Evolutionary conservation across 2,888 invertebrate species (phyloP), one percentile per base, ranked within the genome.

Genomic region (Lepidonotus clava): DNA sequence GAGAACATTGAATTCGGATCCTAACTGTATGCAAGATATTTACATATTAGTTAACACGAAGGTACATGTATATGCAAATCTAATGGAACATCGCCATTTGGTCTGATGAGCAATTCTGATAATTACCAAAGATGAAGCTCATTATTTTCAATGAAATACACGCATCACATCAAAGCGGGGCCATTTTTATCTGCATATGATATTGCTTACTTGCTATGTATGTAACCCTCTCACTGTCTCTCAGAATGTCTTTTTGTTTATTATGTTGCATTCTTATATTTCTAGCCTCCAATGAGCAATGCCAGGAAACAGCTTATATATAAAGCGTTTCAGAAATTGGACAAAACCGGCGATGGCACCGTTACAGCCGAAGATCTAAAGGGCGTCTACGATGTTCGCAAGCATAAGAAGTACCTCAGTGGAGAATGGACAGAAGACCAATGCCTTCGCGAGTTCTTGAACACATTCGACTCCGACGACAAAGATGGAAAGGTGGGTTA

Each of bases 381-480:
- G 53, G 86, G 86, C 32, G 85, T 86, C 40, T 90, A 90, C 46
- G 84, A 89, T 56, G 89, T 88, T 21, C 53, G 40, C 14, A 66
- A 89, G 4, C 96, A 98, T 94, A 97, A 98, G 0, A 96, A 97
- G 94, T 97, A 97, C 93, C 96, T 96, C 93, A 97, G 97, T 90
- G 98, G 98, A 0, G 98, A 98, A 93, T 96, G 97, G 92, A 96
- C 96, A 0, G 97, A 97, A 90, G 97, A 97, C 53, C 95, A 96
- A 88, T 96, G 98, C 87, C 94, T 98, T 92, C 96, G 95, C 86
- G 96, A 96, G 93, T 98, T 98, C 94, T 95, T 98, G 24, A 96
- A 95, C 24, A 97, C 96, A 93, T 98, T 98, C 66, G 90, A 90
- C 67, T 88, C 89, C 2, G 80, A 89, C 61, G 87, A 89, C 40